A percentile compares a stretch with the other conserved stretches of the same genome.
These are phyloP conservation scores for Alfaro cultratus DNA, from an alignment of 2,797 vertebrate genomes.

Conservation along the genomic window DNA sequence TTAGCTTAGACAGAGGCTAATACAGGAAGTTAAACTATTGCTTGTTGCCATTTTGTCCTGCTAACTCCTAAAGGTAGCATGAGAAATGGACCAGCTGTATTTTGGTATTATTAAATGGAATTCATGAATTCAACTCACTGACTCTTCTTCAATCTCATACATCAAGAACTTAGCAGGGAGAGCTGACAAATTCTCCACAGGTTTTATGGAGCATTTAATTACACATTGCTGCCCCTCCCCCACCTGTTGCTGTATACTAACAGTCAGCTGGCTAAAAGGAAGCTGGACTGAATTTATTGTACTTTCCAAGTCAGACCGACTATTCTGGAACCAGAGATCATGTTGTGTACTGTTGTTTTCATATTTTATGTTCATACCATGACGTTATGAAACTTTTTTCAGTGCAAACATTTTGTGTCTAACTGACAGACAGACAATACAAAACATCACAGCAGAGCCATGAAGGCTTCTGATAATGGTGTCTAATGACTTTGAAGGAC, in stretches of 20 bases:
- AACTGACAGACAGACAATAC: conserved; percentile 7
- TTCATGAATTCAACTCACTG: too few species aligned
- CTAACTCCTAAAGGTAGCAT: too few species aligned
- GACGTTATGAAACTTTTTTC: background rate
- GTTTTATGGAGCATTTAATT: background rate
- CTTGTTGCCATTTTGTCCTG: too few species aligned
- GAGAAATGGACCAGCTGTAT: too few species aligned
- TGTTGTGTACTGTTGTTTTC: background rate
- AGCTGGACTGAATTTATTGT: background rate
- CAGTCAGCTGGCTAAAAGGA: background rate
- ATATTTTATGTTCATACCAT: background rate
- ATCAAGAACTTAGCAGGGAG: too few species aligned
- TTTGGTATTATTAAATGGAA: too few species aligned
- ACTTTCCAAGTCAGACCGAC: background rate
- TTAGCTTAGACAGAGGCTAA: too few species aligned
- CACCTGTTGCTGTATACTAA: background rate
- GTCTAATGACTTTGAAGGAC: conserved; percentile 69
- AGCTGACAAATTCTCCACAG: too few species aligned
- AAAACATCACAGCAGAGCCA: conserved; percentile 17
- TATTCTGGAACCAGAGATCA: background rate
- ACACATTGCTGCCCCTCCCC: background rate
- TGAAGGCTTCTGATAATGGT: conserved; percentile 49
- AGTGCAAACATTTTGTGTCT: conserved; percentile 14
- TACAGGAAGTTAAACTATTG: too few species aligned
- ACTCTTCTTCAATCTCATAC: too few species aligned